Base-by-base conservation (phyloP, 1,140 invertebrate genomes). In the Calliphora vicina region DNA sequence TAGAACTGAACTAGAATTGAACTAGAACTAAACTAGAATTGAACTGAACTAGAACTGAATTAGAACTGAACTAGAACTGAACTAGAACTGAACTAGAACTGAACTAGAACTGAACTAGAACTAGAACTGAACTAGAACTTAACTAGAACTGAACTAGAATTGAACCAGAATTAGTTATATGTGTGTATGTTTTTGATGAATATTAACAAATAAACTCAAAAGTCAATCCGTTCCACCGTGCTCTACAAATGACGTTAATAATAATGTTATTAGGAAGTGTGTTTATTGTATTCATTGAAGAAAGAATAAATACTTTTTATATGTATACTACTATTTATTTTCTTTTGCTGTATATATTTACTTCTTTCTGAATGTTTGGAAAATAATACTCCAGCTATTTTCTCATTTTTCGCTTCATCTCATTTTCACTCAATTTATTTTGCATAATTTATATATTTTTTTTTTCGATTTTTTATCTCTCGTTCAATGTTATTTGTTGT, bases 381-480 rank as follows among this genome's bases (percentile, higher is more conserved):
- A 57, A 15, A 4, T 15, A 12, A 57, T 57, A 15, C 10, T 50
- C 12, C 12, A 50, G 2, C 10, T 15, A 2, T n/a, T n/a, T 17
- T 57, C 12, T 13, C 45, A n/a, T n/a, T n/a, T n/a, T n/a, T 57
- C 13, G 15, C 35, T 35, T 35, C 10, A 35, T 67, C 61, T 67
- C 23, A 67, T 67, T 67, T 67, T 67, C n/a, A 67, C 61, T 23
- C 61, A 67, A 67, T 67, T 67, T 23, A 67, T 67, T 67, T 67
- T 67, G 61, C 61, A 67, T 67, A 20, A 9, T 67, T 67, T n/a
- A n/a, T n/a, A n/a, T n/a, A n/a, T n/a, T n/a, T n/a, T n/a, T 61
- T 67, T 57, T 57, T 13, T 57, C 45, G 4, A 17, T 8, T 57
- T 57, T 57, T 57, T 57, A n/a, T 57, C 17, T 15, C 45, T 57